Conservation (phyloP, 2,113 vertebrate species). For the Oreochromis niloticus region DNA sequence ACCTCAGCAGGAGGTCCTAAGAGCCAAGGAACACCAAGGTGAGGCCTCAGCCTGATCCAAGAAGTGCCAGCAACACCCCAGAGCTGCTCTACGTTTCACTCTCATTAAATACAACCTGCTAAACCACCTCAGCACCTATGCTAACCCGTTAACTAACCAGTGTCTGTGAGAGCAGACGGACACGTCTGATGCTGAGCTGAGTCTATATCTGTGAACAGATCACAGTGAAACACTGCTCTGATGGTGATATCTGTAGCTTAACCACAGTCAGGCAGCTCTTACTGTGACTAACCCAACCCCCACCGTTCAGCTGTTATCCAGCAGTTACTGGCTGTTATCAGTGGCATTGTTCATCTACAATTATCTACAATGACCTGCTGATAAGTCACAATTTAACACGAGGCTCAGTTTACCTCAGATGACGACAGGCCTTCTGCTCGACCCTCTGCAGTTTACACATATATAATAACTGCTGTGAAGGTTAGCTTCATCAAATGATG, state of each 20-base stretch:
- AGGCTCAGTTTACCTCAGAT: neutral
- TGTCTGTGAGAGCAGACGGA: neutral
- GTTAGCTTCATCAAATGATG: neutral
- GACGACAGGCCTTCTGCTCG: neutral
- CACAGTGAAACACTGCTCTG: neutral
- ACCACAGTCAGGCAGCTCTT: neutral
- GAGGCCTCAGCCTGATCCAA: neutral
- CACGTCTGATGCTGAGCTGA: neutral
- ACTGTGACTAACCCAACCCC: neutral
- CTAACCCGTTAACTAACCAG: neutral
- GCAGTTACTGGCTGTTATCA: neutral
- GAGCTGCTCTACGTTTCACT: neutral
- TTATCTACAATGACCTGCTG: neutral
- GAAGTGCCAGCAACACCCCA: neutral
- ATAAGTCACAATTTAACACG: neutral
- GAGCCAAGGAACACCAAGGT: slow-evolving; percentile 33
- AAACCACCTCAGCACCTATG: fast-evolving
- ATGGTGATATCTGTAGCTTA: neutral
- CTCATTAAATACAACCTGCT: neutral
- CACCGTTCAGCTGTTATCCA: neutral
- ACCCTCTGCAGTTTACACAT: neutral
- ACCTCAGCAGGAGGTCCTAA: slow-evolving; percentile 23
- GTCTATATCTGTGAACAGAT: neutral
- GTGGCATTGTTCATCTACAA: neutral
- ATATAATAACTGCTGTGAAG: neutral